phyloP scores from a whole-genome alignment of 1,140 invertebrate genomes.

The Ips typographus region DNA sequence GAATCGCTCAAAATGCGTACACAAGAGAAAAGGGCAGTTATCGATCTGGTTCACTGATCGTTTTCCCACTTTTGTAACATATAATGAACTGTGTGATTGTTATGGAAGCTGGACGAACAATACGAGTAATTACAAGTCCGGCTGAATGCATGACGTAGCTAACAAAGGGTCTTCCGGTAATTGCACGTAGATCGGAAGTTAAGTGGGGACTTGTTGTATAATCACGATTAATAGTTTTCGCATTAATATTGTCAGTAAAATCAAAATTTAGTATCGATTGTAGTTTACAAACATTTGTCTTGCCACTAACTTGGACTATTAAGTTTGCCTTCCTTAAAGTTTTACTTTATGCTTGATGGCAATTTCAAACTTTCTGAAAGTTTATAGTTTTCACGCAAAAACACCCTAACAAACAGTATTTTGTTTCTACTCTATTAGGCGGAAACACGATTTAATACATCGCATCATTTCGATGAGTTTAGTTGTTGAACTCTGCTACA shows the following conservation, averaged over 20 bases:
- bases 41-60: too few relatives aligned
- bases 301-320: too few relatives aligned
- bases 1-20: too few relatives aligned
- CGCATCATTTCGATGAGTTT: background rate
- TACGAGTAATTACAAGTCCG: constrained; percentile 18
- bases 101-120: background rate
- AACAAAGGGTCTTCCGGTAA: constrained; percentile 29
- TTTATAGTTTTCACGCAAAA: constrained; percentile 4
- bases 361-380: background rate
- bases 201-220: constrained; percentile 6
- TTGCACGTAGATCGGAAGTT: constrained; percentile 26
- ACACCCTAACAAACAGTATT: constrained; percentile 14
- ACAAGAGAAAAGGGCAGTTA: too few relatives aligned
- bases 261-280: too few relatives aligned
- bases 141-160: constrained; percentile 22
- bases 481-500: too few relatives aligned
- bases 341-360: too few relatives aligned
- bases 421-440: constrained; percentile 21
- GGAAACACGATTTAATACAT: constrained; percentile 24
- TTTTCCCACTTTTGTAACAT: too few relatives aligned
- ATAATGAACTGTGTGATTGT: too few relatives aligned
- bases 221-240: constrained; percentile 21
- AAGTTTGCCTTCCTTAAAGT: too few relatives aligned
- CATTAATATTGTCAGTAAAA: background rate
- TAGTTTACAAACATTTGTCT: too few relatives aligned